Base-by-base conservation (phyloP, 1,140 invertebrate species). In the Euglossa dilemma region DNA sequence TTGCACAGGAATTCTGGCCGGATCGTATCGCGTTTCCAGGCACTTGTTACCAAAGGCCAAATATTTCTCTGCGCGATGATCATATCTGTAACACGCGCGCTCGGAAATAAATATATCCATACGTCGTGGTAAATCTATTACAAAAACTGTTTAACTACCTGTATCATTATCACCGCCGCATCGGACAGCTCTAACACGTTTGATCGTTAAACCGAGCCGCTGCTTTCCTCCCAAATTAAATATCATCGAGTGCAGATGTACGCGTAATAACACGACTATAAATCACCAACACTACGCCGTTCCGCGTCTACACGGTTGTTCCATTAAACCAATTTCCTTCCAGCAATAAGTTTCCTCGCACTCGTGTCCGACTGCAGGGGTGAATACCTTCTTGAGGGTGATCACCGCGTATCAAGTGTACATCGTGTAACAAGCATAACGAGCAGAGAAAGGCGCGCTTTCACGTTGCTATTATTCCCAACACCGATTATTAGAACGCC, bases 301-400 rank as follows among this genome's bases (percentile, higher is more conserved):
- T 20, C 16, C 43, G 43, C 6, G 12, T 67, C 43, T 67, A 67
- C 20, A 57, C 50, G 47, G 9, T 36, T 47, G 52, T 73, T 43
- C 50, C 71, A 57, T 73, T 73, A 73, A 56, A 56, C 71, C 20
- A 73, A 73, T 56, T 73, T 73, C 54, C 52, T 56, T n/a, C 43
- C 20, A 23, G 71, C 71, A 57, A 36, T 73, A 73, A 73, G 28
- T 56, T 43, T 67, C 12, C 64, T 43, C 64, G 71, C 12, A 25
- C 14, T 47, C 16, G 11, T 25, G 23, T 47, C 28, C 14, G 23
- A 57, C 6, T 43, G 28, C 54, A n/a, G 45, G 52, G 71, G 71
- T 73, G 70, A 72, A n/a, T 47, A 47, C 23, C 43, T 43, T 23
- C 54, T 56, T 8, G 52, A 73, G 71, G 71, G 71, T 73, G 71